Conservation (phyloP, 2,888 invertebrate genomes). For the Melieria picta region DNA sequence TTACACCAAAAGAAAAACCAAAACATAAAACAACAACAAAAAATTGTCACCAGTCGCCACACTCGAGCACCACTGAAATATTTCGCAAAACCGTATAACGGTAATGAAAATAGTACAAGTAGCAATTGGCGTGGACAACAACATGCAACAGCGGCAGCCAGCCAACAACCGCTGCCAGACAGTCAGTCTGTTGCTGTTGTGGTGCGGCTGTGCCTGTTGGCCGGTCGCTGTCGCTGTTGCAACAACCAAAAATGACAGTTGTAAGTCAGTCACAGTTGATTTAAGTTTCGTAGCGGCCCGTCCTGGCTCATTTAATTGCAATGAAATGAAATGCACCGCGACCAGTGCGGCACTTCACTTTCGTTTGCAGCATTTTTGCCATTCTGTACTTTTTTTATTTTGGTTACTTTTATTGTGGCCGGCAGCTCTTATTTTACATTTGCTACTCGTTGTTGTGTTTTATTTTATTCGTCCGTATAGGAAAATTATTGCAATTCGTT, state of each 20-base stretch:
- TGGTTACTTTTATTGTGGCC: background rate
- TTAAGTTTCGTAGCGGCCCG: conserved; percentile 30
- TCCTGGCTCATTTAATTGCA: conserved; percentile 9
- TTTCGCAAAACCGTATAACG: background rate
- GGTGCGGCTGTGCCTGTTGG: background rate
- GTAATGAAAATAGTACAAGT: conserved; percentile 3
- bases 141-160: conserved; percentile 3
- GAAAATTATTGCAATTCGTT: conserved; percentile 5
- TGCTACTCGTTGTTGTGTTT: background rate
- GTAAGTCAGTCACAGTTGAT: conserved; percentile 46
- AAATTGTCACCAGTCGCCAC: conserved; percentile 8
- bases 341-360: conserved; percentile 18
- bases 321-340: background rate
- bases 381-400: background rate
- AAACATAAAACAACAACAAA: background rate
- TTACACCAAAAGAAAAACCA: too few species aligned
- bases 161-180: background rate
- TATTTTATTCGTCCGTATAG: conserved; percentile 9
- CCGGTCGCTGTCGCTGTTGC: background rate
- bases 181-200: background rate
- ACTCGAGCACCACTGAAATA: background rate
- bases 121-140: conserved; percentile 9
- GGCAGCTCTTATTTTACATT: background rate
- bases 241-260: conserved; percentile 42
- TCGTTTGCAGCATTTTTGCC: conserved; percentile 25